Base-by-base conservation (phyloP, 2,113 vertebrate genomes). In the Dicerorhinus sumatrensis region DNA sequence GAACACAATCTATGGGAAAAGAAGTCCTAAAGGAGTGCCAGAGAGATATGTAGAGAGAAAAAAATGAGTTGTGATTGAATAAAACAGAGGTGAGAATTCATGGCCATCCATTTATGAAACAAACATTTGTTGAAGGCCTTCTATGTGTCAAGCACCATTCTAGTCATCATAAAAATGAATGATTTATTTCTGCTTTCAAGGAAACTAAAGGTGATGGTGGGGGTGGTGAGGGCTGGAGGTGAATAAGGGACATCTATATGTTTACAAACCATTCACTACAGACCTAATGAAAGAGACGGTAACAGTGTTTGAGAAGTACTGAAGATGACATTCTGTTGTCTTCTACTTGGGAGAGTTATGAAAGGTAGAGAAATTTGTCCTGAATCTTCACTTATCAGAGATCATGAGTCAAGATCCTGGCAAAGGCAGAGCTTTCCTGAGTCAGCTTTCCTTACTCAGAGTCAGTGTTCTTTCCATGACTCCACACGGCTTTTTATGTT, bases 91-190 rank as follows among this genome's bases (percentile, higher is more conserved):
- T 20, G 31, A 92, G 25, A 56, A 80, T 10, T 84, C 67, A 12
- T 25, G 21, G 6, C 2, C 27, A 27, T 82, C 33, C 9, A 9
- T 31, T 92, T 72, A 31, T 69, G 2, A 33, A 48, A n/a, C 36
- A 77, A n/a, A 63, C 33, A 79, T 42, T 93, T 75, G 48, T 69
- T 77, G 62, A 96, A 95, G 29, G 14, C 9, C n/a, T 91, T 86
- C 21, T 80, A 7, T 31, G 16, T 67, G 75, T 85, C 18, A 62
- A 75, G 27, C 42, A 82, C 42, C 3, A 18, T 94, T 86, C 8
- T 39, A 46, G 29, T 85, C 31, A 42, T n/a, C 75, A 79, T 89
- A 91, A 84, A 89, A 88, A 77, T 3, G 3, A 76, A 73, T 46
- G n/a, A 70, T 36, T 20, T 33, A 82, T 81, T 96, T 96, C 25